Evolutionary conservation across 2,888 invertebrate species (phyloP), one percentile per base, ranked within the genome.

Genomic region (Trachelus iudaicus): DNA sequence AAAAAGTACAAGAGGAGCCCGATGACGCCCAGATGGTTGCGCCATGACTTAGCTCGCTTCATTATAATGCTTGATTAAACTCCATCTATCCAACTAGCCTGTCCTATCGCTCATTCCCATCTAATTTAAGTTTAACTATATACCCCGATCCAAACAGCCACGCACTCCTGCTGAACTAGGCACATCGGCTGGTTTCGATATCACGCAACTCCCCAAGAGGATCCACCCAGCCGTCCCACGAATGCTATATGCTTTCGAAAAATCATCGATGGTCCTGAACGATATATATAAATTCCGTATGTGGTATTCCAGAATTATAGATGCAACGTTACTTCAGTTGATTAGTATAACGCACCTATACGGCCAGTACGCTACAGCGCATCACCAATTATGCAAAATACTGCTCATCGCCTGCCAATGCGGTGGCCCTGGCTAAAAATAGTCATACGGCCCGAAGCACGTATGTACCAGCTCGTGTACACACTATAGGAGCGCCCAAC

Each of bases 31-130:
- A 77, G 73, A 77, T 30, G 77, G 73, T 77, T 77, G 77, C 77
- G 77, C 77, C 77, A 74, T 69, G 77, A 77, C 77, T 73, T 73
- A 74, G 77, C 69, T 74, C 73, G 74, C 77, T 77, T 77, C 77
- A 77, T 77, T 77, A 77, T 77, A 73, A 77, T 77, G 77, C 77
- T 77, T 77, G 77, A 77, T 77, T 77, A 77, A 77, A 73, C 77
- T 77, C 77, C 74, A 77, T 77, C 73, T 34, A 74, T 77, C 77
- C 77, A 74, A 73, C 77, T 74, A 74, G 74, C 37, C 73, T 77
- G 40, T 74, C 73, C 73, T 77, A 77, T 77, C 77, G 68, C 74
- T 69, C 77, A 77, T 77, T 77, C 77, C 73, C 77, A 77, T 77
- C 73, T 77, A 77, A 77, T 77, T 77, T 73, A 77, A 77, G 31